A percentile compares a stretch with the other conserved stretches of the same genome.
These are phyloP conservation scores for Psittacus erithacus DNA, from an alignment of 2,113 vertebrate genomes.

Conservation along the genomic window DNA sequence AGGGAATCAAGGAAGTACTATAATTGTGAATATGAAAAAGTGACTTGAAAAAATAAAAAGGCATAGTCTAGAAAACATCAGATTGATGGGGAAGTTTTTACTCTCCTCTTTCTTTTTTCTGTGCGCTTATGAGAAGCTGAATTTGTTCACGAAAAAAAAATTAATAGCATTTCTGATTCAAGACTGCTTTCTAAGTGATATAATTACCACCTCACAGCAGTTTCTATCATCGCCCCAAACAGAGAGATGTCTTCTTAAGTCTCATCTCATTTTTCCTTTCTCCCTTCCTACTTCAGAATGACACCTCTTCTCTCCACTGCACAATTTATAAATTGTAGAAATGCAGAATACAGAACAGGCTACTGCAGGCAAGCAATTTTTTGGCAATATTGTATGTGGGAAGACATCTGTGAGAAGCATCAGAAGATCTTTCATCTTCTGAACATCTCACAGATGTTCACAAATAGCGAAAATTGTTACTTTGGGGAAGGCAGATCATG, in stretches of 20 bases:
- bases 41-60: background rate
- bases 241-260: background rate
- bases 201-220: background rate
- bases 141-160: background rate
- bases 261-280: constrained; percentile 29
- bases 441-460: constrained; percentile 77
- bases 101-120: background rate
- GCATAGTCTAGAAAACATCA: background rate
- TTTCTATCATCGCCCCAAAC: background rate
- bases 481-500: constrained; percentile 65
- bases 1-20: background rate
- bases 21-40: background rate
- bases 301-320: constrained; percentile 33
- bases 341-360: constrained; percentile 59
- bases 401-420: constrained; percentile 76
- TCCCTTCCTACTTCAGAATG: constrained; percentile 32
- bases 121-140: background rate
- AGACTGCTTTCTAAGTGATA: background rate
- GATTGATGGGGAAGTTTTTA: background rate
- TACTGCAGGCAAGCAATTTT: constrained; percentile 66
- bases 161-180: constrained; percentile 11
- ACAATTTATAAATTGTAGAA: constrained; percentile 55
- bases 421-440: constrained; percentile 74
- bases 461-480: constrained; percentile 75
- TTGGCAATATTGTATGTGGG: constrained; percentile 71